Conservation (phyloP, 2,888 invertebrate genomes). For the Tubiluchus corallicola region DNA sequence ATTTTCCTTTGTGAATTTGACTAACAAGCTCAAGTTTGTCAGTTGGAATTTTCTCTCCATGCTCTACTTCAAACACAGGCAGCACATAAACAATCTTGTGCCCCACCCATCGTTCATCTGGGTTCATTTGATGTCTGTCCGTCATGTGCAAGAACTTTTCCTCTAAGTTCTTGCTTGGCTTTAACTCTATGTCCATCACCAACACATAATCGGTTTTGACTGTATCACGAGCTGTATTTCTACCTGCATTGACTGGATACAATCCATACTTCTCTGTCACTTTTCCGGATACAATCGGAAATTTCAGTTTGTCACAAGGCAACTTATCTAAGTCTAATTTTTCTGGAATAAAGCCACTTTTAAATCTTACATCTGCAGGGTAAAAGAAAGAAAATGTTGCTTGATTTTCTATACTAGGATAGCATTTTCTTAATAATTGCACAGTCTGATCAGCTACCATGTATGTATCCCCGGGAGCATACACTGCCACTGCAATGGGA, state of each 20-base stretch:
- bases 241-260: conserved; percentile 74
- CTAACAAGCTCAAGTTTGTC: conserved; percentile 41
- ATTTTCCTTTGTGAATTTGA: conserved; percentile 47
- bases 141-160: conserved; percentile 52
- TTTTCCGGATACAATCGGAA: neutral
- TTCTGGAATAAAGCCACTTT: too few species aligned
- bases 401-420: conserved; percentile 46
- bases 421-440: conserved; percentile 51
- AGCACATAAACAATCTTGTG: conserved; percentile 51
- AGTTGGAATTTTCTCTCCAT: conserved; percentile 33
- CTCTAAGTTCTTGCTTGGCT: conserved; percentile 59
- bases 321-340: neutral
- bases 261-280: conserved; percentile 17
- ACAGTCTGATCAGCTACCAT: conserved; percentile 42
- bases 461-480: conserved; percentile 58
- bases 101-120: neutral
- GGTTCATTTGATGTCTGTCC: conserved; percentile 27
- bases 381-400: conserved; percentile 80
- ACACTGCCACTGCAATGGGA: conserved; percentile 65
- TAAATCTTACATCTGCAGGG: conserved; percentile 36
- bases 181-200: conserved; percentile 73
- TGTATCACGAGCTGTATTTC: conserved; percentile 67
- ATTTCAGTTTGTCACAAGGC: neutral
- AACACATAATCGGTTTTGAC: conserved; percentile 63
- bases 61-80: conserved; percentile 61